Evolutionary conservation across 2,797 vertebrate genomes (phyloP), one percentile per base, ranked within the genome.

Genomic region (Melanotaenia boesemani): DNA sequence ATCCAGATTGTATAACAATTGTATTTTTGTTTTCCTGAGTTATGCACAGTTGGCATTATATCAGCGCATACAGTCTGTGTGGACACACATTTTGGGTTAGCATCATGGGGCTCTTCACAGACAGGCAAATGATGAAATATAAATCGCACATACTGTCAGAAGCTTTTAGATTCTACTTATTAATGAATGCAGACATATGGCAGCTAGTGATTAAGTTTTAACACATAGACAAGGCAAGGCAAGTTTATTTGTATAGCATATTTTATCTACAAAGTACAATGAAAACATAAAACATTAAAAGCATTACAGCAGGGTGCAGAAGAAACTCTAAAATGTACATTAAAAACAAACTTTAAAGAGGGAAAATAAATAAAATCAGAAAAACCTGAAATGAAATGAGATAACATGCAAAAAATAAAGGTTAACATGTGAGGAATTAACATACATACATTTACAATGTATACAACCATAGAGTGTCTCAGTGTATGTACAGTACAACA

Each of bases 401-500:
- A 13, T 13, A 15, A 44, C 15, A 18, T 44, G 15, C 41, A 44
- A 44, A 1, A 16, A 44, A 18, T 44, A 44, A 44, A 44, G 5
- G 41, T 44, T 44, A 44, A 12, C 28, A 28, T 18, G 16, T 46
- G 44, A 46, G 41, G 4, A 16, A 44, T 44, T 4, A 16, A 18
- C 41, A 36, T 32, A 12, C 37, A 52, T 52, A 22, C 50, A 52
- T 4, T 12, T 5, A 52, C 50, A 24, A n/a, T 39, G 20, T 16
- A 15, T 26, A 57, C 46, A 64, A 16, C 15, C 22, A 28, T 28
- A 63, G 16, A 3, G 6, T 32, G 36, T 48, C 37, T 60, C 18
- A 52, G 44, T 69, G 34, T 54, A 26, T 70, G 66, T 20, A 44
- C 70, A 30, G 22, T 18, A 30, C 30, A 74, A 78, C 34, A 54